phyloP scores from a whole-genome alignment of 2,888 invertebrate species.

The Acrobasis consociella region DNA sequence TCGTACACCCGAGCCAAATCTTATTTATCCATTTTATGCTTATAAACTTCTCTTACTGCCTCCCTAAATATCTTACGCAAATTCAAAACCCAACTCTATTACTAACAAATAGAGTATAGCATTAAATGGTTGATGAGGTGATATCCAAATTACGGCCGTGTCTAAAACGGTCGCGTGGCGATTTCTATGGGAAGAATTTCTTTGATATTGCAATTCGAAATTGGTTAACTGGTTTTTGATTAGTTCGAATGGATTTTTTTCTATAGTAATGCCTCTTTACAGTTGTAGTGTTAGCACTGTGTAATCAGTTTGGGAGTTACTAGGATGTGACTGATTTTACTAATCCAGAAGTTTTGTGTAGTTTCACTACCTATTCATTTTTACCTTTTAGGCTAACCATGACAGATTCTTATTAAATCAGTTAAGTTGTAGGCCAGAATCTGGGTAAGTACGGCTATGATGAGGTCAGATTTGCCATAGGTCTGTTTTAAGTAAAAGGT shows the following conservation, averaged over 20 bases:
- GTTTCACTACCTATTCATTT: no score
- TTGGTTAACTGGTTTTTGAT: constrained; percentile 44
- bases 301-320: constrained; percentile 8
- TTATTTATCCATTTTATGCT: constrained; percentile 71
- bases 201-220: constrained; percentile 44
- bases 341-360: no score
- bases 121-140: background rate
- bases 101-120: constrained; percentile 26
- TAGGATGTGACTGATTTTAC: background rate
- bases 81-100: constrained; percentile 28
- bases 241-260: constrained; percentile 30
- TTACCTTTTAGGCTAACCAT: no score
- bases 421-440: no score
- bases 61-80: constrained; percentile 30
- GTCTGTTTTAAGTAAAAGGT: no score
- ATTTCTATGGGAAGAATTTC: constrained; percentile 69
- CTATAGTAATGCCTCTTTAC: constrained; percentile 23
- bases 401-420: no score
- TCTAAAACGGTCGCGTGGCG: constrained; percentile 70
- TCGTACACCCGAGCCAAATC: constrained; percentile 58
- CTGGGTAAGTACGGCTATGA: no score
- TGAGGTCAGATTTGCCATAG: no score
- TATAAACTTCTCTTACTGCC: constrained; percentile 45
- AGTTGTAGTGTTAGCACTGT: constrained; percentile 6
- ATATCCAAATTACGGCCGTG: constrained; percentile 43